phyloP scores from a whole-genome alignment of 2,113 vertebrate genomes.

The Lagopus muta region DNA sequence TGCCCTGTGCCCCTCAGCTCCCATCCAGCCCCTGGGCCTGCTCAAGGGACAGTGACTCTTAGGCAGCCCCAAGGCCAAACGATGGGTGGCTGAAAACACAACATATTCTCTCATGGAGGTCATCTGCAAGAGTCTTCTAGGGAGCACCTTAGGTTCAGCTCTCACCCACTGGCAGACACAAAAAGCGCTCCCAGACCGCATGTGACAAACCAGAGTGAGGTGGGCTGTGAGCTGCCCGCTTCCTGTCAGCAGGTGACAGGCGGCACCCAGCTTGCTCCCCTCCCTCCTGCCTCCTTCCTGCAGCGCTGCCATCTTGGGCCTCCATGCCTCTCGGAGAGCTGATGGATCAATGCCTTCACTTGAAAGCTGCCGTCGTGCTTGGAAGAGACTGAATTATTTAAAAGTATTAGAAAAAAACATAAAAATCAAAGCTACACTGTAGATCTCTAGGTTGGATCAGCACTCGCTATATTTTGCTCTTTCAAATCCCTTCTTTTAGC shows the following conservation, averaged over 20 bases:
- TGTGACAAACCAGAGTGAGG: too few species aligned
- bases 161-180: not conserved
- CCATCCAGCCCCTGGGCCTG: not conserved
- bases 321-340: not conserved
- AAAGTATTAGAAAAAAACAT: not conserved
- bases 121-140: not conserved
- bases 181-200: not conserved
- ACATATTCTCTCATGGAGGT: not conserved
- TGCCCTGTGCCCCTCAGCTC: not conserved
- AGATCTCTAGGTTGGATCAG: not conserved
- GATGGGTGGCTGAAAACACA: not conserved
- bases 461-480: not conserved
- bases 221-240: not conserved
- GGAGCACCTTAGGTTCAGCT: not conserved
- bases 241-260: not conserved
- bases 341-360: not conserved
- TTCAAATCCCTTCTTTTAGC: not conserved
- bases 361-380: not conserved
- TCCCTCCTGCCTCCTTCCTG: accelerated
- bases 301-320: not conserved
- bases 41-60: not conserved
- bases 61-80: not conserved
- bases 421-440: not conserved
- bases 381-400: slow-evolving; percentile 23
- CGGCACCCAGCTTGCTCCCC: not conserved